Evolutionary conservation across 2,888 invertebrate species (phyloP).

Genomic region (Euclidia mi): DNA sequence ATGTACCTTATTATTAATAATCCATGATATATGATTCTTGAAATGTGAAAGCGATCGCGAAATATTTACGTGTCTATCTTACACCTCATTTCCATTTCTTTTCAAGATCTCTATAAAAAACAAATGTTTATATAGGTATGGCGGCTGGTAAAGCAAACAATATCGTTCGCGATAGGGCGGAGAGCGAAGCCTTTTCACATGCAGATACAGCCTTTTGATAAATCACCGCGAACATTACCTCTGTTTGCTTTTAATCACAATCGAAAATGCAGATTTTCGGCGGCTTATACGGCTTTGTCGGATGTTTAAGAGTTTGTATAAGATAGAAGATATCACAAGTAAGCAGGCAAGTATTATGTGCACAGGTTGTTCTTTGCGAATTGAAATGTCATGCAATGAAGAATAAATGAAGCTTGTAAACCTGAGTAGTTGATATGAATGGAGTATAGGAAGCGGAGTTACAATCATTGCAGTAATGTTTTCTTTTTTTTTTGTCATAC

Average conservation of each 20-base stretch:
- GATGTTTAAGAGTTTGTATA: not conserved
- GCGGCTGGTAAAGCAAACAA: constrained; percentile 24
- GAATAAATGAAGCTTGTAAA: too few relatives aligned
- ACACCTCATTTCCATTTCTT: constrained; percentile 8
- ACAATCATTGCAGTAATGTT: too few relatives aligned
- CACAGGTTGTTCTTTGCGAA: too few relatives aligned
- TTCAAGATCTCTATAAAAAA: constrained; percentile 17
- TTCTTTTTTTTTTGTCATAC: too few relatives aligned
- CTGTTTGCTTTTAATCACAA: constrained; percentile 47
- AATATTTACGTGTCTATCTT: too few relatives aligned
- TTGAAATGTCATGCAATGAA: too few relatives aligned
- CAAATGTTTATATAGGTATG: constrained; percentile 30
- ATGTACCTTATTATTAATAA: too few relatives aligned
- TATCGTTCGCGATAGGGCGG: constrained; percentile 17
- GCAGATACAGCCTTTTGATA: constrained; percentile 41
- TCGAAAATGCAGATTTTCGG: constrained; percentile 20
- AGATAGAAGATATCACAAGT: constrained; percentile 2
- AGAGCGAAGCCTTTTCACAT: constrained; percentile 25
- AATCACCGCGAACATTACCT: constrained; percentile 33
- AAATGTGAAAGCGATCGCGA: too few relatives aligned
- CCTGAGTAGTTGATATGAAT: too few relatives aligned
- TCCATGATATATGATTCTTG: too few relatives aligned
- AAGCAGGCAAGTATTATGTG: too few relatives aligned
- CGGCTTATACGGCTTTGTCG: constrained; percentile 6
- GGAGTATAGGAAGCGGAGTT: too few relatives aligned